These are phyloP conservation scores for Drosophila auraria DNA, from an alignment of 1,140 invertebrate genomes.

Conservation along the genomic window DNA sequence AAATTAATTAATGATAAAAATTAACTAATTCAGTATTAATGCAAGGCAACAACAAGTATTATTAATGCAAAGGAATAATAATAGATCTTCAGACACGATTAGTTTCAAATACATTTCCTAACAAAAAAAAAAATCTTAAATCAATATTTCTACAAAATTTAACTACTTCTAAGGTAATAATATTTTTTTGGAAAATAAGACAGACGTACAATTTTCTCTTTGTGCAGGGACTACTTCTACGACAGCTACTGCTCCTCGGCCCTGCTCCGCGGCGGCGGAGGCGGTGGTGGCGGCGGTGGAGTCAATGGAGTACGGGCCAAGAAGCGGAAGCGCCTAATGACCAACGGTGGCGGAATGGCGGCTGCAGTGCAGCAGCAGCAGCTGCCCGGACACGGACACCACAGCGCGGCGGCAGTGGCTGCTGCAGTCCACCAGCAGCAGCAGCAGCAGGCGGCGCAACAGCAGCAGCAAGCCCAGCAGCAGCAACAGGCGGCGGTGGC, in stretches of 20 bases:
- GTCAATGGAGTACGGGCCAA: conserved; percentile 86
- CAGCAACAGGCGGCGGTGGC: conserved; percentile 69
- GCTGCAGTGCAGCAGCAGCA: conserved; percentile 73
- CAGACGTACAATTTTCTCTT: neutral
- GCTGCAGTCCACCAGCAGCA: conserved; percentile 71
- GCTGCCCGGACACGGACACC: conserved; percentile 67
- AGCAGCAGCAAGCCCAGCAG: conserved; percentile 66
- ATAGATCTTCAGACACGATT: too few relatives aligned
- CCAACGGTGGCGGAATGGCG: conserved; percentile 79
- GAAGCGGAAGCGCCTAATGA: conserved; percentile 88
- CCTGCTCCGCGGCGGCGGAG: conserved; percentile 84
- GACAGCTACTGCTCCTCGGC: conserved; percentile 88
- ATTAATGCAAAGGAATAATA: too few relatives aligned
- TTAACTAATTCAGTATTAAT: too few relatives aligned
- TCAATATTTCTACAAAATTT: neutral
- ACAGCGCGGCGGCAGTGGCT: conserved; percentile 61
- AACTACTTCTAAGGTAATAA: neutral
- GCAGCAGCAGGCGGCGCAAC: conserved; percentile 55
- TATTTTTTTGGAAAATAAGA: neutral
- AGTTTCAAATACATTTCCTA: too few relatives aligned
- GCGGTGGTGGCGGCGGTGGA: conserved; percentile 55
- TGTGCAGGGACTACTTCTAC: conserved; percentile 81
- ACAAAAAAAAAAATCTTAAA: too few relatives aligned
- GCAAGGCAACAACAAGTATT: too few relatives aligned
- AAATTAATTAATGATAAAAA: too few relatives aligned